A percentile compares a stretch with the other conserved stretches of the same genome.
Conservation (phyloP, 2,113 vertebrate genomes). For the Heliornis fulica region DNA sequence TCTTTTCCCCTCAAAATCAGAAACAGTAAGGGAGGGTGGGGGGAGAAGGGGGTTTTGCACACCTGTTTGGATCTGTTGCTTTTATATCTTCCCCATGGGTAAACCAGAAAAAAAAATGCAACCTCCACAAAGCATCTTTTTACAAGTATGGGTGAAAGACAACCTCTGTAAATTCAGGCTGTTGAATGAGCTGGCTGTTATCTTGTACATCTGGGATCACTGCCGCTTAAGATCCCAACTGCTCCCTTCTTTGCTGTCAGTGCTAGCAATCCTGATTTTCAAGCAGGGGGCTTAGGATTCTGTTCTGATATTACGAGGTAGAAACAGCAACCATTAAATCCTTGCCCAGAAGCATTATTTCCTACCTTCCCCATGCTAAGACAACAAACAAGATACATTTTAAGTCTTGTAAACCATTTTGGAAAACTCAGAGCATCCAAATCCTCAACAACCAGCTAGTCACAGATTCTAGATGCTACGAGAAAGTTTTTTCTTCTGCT, state of each 20-base stretch:
- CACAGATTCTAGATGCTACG: constrained; percentile 1
- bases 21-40: accelerated
- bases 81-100: accelerated
- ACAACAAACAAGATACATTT: not conserved
- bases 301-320: not conserved
- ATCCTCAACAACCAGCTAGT: constrained; percentile 34
- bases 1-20: not conserved
- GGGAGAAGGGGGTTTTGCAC: too few relatives aligned
- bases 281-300: not conserved
- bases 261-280: not conserved
- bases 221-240: not conserved
- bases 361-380: not conserved
- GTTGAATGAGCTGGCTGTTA: not conserved
- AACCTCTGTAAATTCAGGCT: not conserved
- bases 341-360: not conserved
- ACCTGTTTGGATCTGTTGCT: not conserved
- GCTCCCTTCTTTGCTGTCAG: not conserved
- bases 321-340: not conserved
- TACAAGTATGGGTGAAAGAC: not conserved
- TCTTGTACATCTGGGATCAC: not conserved
- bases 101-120: not conserved
- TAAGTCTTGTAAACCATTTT: not conserved
- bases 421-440: not conserved
- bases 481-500: constrained; percentile 58
- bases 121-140: not conserved